Base-by-base conservation (phyloP, 1,140 invertebrate species). In the Drosophila littoralis region DNA sequence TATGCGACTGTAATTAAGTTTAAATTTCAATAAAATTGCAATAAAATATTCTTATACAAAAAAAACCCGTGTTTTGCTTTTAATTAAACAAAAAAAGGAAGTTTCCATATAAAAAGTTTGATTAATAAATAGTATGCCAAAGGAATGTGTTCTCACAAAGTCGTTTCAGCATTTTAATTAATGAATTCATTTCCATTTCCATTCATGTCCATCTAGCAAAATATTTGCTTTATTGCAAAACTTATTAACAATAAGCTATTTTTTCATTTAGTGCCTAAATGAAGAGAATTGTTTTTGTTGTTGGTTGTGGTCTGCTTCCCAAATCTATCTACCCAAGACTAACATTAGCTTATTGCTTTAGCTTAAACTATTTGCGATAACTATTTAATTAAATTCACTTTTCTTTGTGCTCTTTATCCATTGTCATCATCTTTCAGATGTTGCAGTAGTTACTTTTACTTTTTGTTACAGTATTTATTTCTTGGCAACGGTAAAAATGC, bases 1-100 rank as follows among this genome's bases (percentile, higher is more conserved):
- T 60, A 75, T 63, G 28, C 42, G 42, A 40, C 9, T 50, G 43
- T 38, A 71, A 72, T 72, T 57, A 51, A 36, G 28, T 72, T 57
- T 10, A 58, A 45, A 17, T 48, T 33, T 54, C 52, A 15, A 57
- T 70, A 69, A 63, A 63, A 51, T 61, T 36, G 33, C 38, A 52
- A 59, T 38, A 45, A 50, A 55, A 36, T 42, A 45, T 10, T 8
- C 28, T 35, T 13, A 5, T 22, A 43, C 6, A 48, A 36, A 66
- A 51, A 22, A 48, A 13, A 15, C 8, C 6, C 32, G 9, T 15
- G 7, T 48, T 6, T 10, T 8, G 5, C 10, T 17, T 63, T 42
- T 51, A n/a, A 46, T 12, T 28, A 45, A 35, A 35, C 1, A 38
- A 61, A 22, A 10, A 12, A 22, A 22, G 0, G 22, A 54, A 10